A percentile compares a stretch with the other conserved stretches of the same genome.
These are phyloP conservation scores for Melanophora roralis DNA, from an alignment of 2,888 invertebrate genomes.

Conservation along the genomic window DNA sequence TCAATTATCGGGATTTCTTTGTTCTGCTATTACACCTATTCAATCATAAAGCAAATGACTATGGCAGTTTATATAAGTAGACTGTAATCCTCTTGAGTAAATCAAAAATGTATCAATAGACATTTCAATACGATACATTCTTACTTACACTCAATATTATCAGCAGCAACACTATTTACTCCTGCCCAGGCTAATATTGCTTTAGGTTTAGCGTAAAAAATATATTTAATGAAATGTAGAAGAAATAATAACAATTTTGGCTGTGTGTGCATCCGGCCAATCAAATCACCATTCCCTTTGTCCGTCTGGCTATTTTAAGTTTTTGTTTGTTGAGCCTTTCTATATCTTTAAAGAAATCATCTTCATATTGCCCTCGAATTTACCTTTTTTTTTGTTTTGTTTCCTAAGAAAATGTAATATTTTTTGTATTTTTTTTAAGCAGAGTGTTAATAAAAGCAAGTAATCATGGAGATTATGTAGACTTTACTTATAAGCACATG, in stretches of 20 bases:
- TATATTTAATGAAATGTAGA: background rate
- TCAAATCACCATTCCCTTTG: background rate
- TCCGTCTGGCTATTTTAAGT: background rate
- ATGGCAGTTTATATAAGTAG: background rate
- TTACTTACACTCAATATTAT: background rate
- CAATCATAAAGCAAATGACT: background rate
- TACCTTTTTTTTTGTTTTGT: background rate
- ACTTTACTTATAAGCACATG: slow-evolving; percentile 55
- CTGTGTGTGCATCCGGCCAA: background rate
- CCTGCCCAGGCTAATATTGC: background rate
- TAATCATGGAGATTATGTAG: slow-evolving; percentile 56
- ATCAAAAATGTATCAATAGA: slow-evolving; percentile 49
- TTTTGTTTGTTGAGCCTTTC: background rate
- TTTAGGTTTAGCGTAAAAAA: background rate
- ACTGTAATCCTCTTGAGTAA: slow-evolving; percentile 48
- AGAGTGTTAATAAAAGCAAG: slow-evolving; percentile 61
- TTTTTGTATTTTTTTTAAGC: slow-evolving; percentile 27
- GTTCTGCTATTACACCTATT: background rate
- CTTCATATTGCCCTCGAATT: background rate
- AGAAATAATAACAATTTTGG: slow-evolving; percentile 17
- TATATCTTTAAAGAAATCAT: background rate
- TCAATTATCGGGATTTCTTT: slow-evolving; percentile 21
- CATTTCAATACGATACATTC: slow-evolving; percentile 8
- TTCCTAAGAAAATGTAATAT: background rate
- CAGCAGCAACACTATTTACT: background rate